These are phyloP conservation scores for Andrena flavipes DNA, from an alignment of 2,888 invertebrate genomes.

Conservation along the genomic window DNA sequence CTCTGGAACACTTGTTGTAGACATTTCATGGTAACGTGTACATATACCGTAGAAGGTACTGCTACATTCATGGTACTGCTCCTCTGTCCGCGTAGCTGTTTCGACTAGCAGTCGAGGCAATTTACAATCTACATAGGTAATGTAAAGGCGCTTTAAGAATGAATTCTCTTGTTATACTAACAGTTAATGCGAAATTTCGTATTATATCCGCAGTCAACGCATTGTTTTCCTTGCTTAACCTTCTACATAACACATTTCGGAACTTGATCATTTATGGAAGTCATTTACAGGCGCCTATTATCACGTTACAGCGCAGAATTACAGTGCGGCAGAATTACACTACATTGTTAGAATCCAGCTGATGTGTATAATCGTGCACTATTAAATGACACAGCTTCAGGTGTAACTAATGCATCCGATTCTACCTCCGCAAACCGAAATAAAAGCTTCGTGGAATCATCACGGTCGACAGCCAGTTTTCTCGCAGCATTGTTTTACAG, in stretches of 20 bases:
- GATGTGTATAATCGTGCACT: not conserved
- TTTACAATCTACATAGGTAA: not conserved
- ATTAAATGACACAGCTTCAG: not conserved
- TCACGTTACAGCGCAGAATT: constrained; percentile 1
- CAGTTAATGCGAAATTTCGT: not conserved
- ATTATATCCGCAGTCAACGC: not conserved
- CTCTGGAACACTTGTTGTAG: not conserved
- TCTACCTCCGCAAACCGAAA: not conserved
- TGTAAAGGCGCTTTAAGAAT: not conserved
- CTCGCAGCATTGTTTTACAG: not conserved
- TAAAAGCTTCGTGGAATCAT: not conserved
- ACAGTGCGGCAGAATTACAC: not conserved
- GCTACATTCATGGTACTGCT: not conserved
- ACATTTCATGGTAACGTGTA: not conserved
- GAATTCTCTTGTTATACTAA: not conserved
- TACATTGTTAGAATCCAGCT: not conserved
- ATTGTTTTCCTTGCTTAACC: not conserved
- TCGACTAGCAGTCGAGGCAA: not conserved
- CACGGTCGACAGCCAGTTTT: too few species aligned
- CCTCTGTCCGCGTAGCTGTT: not conserved
- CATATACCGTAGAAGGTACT: not conserved
- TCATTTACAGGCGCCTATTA: too few species aligned
- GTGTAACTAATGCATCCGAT: not conserved
- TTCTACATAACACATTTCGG: not conserved
- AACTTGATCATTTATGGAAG: not conserved